Evolutionary conservation across 2,888 invertebrate genomes (phyloP).

Genomic region (Agrochola lota): DNA sequence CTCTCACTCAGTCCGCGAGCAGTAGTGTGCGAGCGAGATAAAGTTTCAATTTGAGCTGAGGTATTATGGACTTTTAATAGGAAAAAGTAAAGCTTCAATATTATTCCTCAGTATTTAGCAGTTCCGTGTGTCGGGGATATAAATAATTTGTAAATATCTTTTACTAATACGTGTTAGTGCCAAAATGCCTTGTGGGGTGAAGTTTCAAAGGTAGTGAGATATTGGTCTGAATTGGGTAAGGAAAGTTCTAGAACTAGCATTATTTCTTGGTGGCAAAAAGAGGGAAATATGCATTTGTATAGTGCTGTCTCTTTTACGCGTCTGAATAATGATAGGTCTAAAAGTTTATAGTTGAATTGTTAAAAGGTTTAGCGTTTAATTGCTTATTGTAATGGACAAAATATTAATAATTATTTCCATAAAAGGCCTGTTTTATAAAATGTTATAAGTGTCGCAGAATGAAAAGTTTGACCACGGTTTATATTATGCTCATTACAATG

Average conservation of each 20-base stretch:
- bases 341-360: conserved; percentile 23
- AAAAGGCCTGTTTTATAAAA: not conserved
- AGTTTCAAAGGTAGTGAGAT: conserved; percentile 44
- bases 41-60: too few relatives aligned
- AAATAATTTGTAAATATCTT: conserved; percentile 53
- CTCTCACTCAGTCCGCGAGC: too few relatives aligned
- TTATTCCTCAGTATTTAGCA: conserved; percentile 49
- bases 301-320: conserved; percentile 16
- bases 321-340: conserved; percentile 6
- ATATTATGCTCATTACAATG: not conserved
- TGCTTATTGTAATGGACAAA: conserved; percentile 12
- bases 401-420: conserved; percentile 1
- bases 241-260: conserved; percentile 24
- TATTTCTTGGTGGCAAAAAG: not conserved
- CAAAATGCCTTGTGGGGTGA: conserved; percentile 55
- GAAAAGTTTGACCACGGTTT: not conserved
- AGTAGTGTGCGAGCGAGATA: too few relatives aligned
- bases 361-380: conserved; percentile 27
- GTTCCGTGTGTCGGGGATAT: conserved; percentile 7
- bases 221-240: conserved; percentile 35
- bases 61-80: too few relatives aligned
- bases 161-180: conserved; percentile 52
- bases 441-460: not conserved
- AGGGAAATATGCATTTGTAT: not conserved
- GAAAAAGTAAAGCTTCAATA: conserved; percentile 31